phyloP scores from a whole-genome alignment of 2,113 vertebrate genomes.

The Psephotus haematonotus region DNA sequence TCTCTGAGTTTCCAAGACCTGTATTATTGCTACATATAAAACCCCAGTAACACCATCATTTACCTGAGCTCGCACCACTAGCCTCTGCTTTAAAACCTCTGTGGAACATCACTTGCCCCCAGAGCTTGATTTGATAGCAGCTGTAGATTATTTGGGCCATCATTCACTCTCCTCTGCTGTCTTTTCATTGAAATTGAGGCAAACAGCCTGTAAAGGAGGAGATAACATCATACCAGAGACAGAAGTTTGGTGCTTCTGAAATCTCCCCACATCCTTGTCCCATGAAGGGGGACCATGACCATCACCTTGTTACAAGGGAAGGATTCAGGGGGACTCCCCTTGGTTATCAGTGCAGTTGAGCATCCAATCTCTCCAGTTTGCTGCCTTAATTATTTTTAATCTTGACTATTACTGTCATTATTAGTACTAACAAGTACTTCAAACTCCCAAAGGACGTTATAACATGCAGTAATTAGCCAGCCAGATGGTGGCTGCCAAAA shows the following conservation, averaged over 20 bases:
- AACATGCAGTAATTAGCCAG: not conserved
- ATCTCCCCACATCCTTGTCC: not conserved
- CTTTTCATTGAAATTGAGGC: not conserved
- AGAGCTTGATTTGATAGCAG: not conserved
- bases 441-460: not conserved
- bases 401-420: not conserved
- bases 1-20: not conserved
- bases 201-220: not conserved
- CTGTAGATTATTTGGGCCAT: not conserved
- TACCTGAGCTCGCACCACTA: not conserved
- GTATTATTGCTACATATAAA: not conserved
- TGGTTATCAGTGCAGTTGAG: not conserved
- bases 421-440: not conserved
- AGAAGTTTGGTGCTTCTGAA: not conserved
- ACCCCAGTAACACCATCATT: not conserved
- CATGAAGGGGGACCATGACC: fast-evolving
- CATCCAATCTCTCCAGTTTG: not conserved
- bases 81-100: not conserved
- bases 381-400: not conserved
- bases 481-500: not conserved
- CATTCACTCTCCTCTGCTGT: not conserved
- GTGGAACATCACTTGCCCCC: not conserved
- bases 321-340: not conserved
- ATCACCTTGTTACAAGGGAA: not conserved
- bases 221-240: not conserved